Percentiles rank a stretch among this genome's conserved stretches.
Conservation (phyloP, 2,797 vertebrate species). For the Enteromius paludinosus region DNA sequence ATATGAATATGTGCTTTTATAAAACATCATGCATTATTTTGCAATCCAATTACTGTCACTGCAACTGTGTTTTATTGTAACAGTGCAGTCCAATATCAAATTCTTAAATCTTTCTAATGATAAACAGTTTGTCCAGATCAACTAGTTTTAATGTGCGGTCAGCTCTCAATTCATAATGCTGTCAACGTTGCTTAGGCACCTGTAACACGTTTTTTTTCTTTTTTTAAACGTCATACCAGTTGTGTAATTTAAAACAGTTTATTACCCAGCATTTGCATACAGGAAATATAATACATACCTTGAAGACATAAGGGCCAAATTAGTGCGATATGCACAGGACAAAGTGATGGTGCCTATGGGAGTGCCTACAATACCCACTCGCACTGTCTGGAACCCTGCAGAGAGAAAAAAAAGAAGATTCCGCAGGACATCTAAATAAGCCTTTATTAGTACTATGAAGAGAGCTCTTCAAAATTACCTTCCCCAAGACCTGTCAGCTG, state of each 20-base stretch:
- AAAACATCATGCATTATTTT: background rate
- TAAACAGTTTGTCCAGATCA: background rate
- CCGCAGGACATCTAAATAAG: background rate
- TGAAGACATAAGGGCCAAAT: conserved; percentile 97
- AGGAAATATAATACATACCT: conserved; percentile 77
- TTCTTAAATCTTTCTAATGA: background rate
- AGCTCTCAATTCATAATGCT: background rate
- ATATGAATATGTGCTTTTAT: background rate
- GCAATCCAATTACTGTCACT: background rate
- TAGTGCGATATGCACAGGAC: conserved; percentile 97
- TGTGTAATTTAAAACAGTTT: background rate
- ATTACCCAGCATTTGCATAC: background rate
- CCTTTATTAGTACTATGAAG: background rate
- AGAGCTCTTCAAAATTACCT: conserved; percentile 76
- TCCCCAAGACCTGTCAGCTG: conserved; percentile 94
- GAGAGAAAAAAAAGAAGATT: background rate
- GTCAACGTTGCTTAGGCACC: background rate
- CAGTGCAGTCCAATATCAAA: background rate
- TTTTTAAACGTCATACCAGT: background rate
- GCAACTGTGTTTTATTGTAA: background rate
- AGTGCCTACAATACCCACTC: conserved; percentile 95
- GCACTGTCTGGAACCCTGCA: conserved; percentile 95
- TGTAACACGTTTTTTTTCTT: background rate
- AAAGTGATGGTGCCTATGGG: conserved; percentile 95
- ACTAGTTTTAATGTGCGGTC: background rate